A percentile compares a stretch with the other conserved stretches of the same genome.
Conservation (phyloP, 1,140 invertebrate species). For the Drosophila mauritiana region DNA sequence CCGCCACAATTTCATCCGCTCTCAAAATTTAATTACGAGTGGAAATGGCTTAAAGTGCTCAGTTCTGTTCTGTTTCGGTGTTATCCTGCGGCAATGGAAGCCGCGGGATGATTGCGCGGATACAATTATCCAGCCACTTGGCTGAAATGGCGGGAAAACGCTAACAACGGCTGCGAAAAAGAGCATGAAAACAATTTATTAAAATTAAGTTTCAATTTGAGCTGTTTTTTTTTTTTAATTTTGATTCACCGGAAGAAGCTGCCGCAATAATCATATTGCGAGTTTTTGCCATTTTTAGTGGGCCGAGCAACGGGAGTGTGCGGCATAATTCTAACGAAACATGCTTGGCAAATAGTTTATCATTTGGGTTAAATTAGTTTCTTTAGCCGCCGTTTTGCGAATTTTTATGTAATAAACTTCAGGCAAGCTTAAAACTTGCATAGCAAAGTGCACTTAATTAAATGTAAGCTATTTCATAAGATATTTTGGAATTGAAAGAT, state of each 20-base stretch:
- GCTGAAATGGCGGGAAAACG: conserved; percentile 37
- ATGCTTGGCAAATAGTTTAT: too few relatives aligned
- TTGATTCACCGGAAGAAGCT: neutral
- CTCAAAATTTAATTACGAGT: conserved; percentile 60
- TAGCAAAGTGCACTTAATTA: too few relatives aligned
- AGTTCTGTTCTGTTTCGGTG: neutral
- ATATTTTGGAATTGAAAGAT: too few relatives aligned
- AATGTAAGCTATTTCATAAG: too few relatives aligned
- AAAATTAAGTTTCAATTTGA: conserved; percentile 51
- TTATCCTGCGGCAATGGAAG: conserved; percentile 1
- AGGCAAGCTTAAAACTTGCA: too few relatives aligned
- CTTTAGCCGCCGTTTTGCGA: too few relatives aligned
- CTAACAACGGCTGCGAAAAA: conserved; percentile 48
- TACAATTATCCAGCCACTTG: conserved; percentile 63
- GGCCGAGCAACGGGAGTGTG: neutral
- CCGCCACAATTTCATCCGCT: conserved; percentile 32
- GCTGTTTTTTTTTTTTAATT: neutral
- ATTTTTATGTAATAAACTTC: too few relatives aligned
- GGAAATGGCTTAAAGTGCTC: conserved; percentile 41
- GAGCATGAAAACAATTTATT: conserved; percentile 70
- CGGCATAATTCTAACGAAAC: neutral
- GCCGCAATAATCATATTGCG: conserved; percentile 1
- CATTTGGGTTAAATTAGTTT: too few relatives aligned
- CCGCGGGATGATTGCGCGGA: conserved; percentile 20
- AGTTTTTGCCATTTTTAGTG: neutral